These are phyloP conservation scores for Hydraecia micacea DNA, from an alignment of 2,888 invertebrate genomes.

Conservation along the genomic window DNA sequence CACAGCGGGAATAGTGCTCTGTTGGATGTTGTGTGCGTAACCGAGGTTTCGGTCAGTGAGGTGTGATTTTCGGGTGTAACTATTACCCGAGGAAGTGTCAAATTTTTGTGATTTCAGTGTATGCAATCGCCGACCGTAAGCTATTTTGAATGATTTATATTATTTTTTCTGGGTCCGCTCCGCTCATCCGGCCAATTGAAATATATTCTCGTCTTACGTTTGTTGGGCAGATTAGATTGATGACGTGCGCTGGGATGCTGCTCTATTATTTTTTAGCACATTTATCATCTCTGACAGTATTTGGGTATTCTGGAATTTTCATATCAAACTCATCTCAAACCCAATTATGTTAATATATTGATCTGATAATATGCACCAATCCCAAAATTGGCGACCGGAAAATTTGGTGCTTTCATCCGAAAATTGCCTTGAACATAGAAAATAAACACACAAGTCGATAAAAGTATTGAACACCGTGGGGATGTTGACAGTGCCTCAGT, in stretches of 20 bases:
- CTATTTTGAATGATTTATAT: constrained; percentile 71
- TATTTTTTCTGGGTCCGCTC: constrained; percentile 62
- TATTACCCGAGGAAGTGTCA: constrained; percentile 67
- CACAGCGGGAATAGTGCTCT: constrained; percentile 63
- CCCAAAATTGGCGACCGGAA: neutral
- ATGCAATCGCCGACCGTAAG: constrained; percentile 70
- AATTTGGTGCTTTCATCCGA: constrained; percentile 15
- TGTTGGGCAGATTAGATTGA: constrained; percentile 64
- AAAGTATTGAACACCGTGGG: constrained; percentile 39
- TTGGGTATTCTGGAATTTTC: constrained; percentile 27
- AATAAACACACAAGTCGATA: constrained; percentile 37
- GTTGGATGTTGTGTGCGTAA: constrained; percentile 61
- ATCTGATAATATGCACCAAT: neutral
- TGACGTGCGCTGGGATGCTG: constrained; percentile 58
- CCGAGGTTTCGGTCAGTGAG: constrained; percentile 63
- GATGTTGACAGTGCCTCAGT: constrained; percentile 46
- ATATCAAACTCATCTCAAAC: neutral
- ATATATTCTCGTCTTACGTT: constrained; percentile 64
- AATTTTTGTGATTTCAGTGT: constrained; percentile 68
- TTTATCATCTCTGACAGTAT: constrained; percentile 57
- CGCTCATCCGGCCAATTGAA: constrained; percentile 56
- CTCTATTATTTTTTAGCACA: constrained; percentile 61
- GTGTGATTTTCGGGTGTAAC: constrained; percentile 67
- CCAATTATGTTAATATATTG: constrained; percentile 13
- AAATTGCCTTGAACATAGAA: constrained; percentile 3